Percentiles rank a stretch among this genome's conserved stretches.
phyloP scores from a whole-genome alignment of 2,797 vertebrate genomes.

The Scyliorhinus canicula region DNA sequence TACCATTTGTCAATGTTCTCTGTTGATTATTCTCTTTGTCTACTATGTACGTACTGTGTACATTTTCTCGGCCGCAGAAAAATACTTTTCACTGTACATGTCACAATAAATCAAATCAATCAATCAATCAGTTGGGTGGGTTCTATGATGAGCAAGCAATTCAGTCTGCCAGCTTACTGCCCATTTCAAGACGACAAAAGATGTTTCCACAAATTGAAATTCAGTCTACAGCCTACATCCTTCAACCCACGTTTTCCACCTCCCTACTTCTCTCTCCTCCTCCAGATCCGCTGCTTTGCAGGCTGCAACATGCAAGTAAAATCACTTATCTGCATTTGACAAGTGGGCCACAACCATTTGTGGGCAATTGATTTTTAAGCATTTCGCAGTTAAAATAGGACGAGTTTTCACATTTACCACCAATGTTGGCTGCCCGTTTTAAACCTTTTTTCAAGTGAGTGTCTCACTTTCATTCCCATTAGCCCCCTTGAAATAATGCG shows the following conservation, averaged over 20 bases:
- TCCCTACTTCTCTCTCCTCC: not conserved
- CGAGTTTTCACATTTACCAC: not conserved
- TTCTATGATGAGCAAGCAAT: not conserved
- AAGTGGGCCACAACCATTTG: not conserved
- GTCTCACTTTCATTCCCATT: not conserved
- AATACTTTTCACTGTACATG: no score
- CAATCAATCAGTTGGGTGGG: no score
- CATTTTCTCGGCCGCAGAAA: no score
- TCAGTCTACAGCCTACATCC: not conserved
- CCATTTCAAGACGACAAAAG: not conserved
- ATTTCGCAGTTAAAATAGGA: not conserved
- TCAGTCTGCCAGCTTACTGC: not conserved
- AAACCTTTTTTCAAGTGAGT: no score
- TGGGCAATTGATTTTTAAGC: not conserved
- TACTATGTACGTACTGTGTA: no score
- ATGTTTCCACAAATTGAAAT: not conserved
- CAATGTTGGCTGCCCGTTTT: no score
- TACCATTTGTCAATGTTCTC: no score
- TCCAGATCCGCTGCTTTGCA: not conserved
- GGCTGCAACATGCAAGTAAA: no score
- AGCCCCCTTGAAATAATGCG: not conserved
- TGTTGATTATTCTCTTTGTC: no score
- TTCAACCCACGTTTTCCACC: not conserved
- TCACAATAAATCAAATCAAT: no score
- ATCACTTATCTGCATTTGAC: not conserved